phyloP scores from a whole-genome alignment of 2,888 invertebrate species.

The Mycalesis mineus region DNA sequence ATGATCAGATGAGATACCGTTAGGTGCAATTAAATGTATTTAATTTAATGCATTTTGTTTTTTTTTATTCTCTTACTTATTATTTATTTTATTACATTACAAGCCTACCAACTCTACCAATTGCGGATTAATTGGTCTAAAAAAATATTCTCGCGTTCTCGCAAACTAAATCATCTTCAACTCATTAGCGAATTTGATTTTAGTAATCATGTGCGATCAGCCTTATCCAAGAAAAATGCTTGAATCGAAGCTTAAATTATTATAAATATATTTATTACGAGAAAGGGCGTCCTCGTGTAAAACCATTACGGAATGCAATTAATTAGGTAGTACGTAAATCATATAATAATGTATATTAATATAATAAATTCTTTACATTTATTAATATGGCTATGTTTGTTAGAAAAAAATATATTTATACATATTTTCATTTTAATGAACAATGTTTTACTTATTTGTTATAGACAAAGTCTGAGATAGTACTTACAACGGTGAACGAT shows the following conservation, averaged over 20 bases:
- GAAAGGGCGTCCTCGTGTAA: not conserved
- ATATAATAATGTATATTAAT: not conserved
- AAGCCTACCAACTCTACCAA: too few species aligned
- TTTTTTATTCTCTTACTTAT: too few species aligned
- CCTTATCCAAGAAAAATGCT: too few species aligned
- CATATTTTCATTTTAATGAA: slow-evolving; percentile 8
- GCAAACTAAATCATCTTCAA: too few species aligned
- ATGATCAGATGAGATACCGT: not conserved
- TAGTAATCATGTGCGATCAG: too few species aligned
- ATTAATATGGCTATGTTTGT: slow-evolving; percentile 13
- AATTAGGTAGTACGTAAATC: not conserved
- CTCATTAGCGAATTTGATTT: too few species aligned
- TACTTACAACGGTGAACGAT: slow-evolving; percentile 21
- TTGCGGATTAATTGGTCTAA: not conserved
- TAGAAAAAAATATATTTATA: not conserved
- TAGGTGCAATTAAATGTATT: not conserved
- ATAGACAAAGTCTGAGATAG: slow-evolving; percentile 31
- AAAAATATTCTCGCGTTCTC: too few species aligned
- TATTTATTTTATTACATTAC: too few species aligned
- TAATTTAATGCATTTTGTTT: too few species aligned
- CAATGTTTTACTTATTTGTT: slow-evolving; percentile 22
- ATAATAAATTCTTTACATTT: not conserved
- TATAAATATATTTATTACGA: not conserved
- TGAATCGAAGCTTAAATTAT: too few species aligned
- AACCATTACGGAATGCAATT: not conserved